phyloP scores from a whole-genome alignment of 2,888 invertebrate genomes.

The Rhagophthalmus giganteus region DNA sequence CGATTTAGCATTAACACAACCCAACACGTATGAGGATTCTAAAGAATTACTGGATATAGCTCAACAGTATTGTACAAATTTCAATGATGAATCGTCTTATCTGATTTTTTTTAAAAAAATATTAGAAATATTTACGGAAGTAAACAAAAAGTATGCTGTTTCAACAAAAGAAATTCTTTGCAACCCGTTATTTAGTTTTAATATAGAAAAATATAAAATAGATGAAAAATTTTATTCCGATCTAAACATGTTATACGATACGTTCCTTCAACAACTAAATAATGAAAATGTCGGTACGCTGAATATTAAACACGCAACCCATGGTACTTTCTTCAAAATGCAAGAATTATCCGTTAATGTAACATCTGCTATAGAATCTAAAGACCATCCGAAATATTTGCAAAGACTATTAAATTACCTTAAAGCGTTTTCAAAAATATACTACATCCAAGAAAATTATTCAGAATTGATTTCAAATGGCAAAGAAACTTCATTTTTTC shows the following conservation, averaged over 20 bases:
- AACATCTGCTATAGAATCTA: slow-evolving; percentile 37
- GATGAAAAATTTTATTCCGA: slow-evolving; percentile 39
- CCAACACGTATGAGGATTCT: slow-evolving; percentile 43
- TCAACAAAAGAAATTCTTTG: slow-evolving; percentile 42
- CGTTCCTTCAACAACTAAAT: slow-evolving; percentile 16
- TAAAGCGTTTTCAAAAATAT: slow-evolving; percentile 60
- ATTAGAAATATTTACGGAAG: slow-evolving; percentile 38
- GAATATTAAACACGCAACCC: slow-evolving; percentile 60
- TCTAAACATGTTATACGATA: slow-evolving; percentile 5
- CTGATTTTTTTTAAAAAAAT: slow-evolving; percentile 44
- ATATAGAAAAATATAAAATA: slow-evolving; percentile 37
- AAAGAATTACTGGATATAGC: slow-evolving; percentile 42
- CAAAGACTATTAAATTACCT: slow-evolving; percentile 63
- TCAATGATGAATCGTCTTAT: slow-evolving; percentile 40
- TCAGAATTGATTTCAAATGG: slow-evolving; percentile 47
- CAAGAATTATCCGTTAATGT: slow-evolving; percentile 54
- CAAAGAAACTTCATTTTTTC: slow-evolving; percentile 56
- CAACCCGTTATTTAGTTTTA: slow-evolving; percentile 39
- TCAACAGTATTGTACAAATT: slow-evolving; percentile 33
- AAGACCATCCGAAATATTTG: slow-evolving; percentile 56
- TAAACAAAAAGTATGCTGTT: slow-evolving; percentile 35
- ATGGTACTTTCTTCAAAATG: slow-evolving; percentile 58
- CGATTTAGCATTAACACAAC: slow-evolving; percentile 46
- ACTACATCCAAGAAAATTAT: slow-evolving; percentile 48
- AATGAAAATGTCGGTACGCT: slow-evolving; percentile 50